phyloP scores from a whole-genome alignment of 2,113 vertebrate species.

The Connochaetes taurinus region DNA sequence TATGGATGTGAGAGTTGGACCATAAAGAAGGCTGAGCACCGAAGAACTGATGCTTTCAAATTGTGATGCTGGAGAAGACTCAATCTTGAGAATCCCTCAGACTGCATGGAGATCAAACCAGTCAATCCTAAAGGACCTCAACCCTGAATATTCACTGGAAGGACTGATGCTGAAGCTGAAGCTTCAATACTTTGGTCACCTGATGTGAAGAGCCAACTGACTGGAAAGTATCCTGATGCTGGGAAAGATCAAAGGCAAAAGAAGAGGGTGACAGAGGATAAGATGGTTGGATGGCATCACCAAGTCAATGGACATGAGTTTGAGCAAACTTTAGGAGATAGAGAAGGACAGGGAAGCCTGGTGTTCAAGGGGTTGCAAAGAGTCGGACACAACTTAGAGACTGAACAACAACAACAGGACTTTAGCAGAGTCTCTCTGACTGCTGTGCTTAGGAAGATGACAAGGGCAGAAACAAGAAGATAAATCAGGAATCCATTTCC shows the following conservation, averaged over 20 bases:
- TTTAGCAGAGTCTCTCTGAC: background rate
- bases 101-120: background rate
- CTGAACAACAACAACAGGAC: background rate
- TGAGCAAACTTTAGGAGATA: background rate
- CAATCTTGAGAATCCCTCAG: background rate
- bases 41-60: background rate
- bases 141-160: background rate
- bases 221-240: background rate
- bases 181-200: background rate
- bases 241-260: background rate
- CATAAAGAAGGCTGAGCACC: background rate
- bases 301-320: background rate
- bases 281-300: background rate
- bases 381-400: background rate
- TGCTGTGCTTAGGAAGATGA: background rate
- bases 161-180: background rate
- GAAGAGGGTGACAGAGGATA: background rate
- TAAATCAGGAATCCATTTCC: background rate
- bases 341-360: background rate
- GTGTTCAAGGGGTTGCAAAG: background rate
- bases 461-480: background rate
- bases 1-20: background rate
- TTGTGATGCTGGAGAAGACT: background rate
- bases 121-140: background rate
- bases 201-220: background rate